phyloP scores from a whole-genome alignment of 1,140 invertebrate species.

The Drosophila nebulosa region DNA sequence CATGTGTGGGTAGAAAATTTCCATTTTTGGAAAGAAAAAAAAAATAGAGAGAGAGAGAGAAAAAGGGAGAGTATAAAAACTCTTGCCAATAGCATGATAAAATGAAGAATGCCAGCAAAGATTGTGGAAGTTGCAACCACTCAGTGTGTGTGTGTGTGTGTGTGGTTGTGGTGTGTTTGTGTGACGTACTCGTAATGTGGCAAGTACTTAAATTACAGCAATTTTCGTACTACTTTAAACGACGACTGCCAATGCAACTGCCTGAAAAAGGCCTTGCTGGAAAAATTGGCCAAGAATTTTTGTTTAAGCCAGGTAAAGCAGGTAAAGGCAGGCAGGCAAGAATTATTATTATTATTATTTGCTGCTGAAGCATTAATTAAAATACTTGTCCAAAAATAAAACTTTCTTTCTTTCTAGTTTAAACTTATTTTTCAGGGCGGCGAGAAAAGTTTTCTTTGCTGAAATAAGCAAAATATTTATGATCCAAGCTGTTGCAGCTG shows the following conservation, averaged over 20 bases:
- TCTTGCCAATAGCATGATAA: slow-evolving; percentile 13
- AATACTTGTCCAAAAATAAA: neutral
- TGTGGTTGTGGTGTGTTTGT: slow-evolving; percentile 13
- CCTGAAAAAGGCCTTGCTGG: neutral
- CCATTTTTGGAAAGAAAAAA: slow-evolving; percentile 28
- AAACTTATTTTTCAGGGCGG: neutral
- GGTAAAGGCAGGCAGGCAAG: neutral
- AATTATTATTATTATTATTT: neutral
- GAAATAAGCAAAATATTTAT: neutral
- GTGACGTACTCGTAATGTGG: slow-evolving; percentile 24
- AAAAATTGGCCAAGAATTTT: neutral
- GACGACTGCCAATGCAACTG: slow-evolving; percentile 28
- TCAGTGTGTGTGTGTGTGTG: neutral
- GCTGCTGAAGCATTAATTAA: neutral
- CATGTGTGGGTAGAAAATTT: slow-evolving; percentile 18
- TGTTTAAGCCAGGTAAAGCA: neutral
- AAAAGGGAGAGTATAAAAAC: slow-evolving; percentile 18
- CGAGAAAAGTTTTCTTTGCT: neutral
- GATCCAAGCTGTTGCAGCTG: neutral
- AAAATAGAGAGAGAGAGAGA: too few species aligned
- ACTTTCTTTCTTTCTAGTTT: neutral
- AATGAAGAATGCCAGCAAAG: slow-evolving; percentile 9
- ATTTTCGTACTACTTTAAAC: slow-evolving; percentile 36
- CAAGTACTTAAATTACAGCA: slow-evolving; percentile 30
- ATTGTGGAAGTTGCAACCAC: neutral